A percentile compares a stretch with the other conserved stretches of the same genome.
These are phyloP conservation scores for Pipistrellus pipistrellus DNA, from an alignment of 2,797 vertebrate genomes.

Conservation along the genomic window DNA sequence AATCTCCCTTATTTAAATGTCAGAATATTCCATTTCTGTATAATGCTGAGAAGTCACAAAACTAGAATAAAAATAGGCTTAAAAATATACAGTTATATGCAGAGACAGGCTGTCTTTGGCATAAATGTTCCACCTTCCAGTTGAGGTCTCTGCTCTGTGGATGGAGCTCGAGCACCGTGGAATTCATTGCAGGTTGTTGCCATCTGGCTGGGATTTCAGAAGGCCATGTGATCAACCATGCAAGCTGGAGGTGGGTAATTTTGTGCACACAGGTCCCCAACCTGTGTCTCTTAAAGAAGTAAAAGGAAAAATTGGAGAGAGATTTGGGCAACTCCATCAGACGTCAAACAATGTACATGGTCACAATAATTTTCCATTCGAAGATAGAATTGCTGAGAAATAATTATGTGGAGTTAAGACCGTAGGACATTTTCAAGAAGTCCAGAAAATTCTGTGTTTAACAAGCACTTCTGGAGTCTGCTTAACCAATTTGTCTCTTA, in stretches of 20 bases:
- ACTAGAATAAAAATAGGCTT: constrained; percentile 79
- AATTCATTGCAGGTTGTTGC: background rate
- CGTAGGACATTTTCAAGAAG: background rate
- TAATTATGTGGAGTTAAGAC: background rate
- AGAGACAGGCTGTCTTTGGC: constrained; percentile 68
- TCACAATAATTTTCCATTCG: constrained; percentile 14
- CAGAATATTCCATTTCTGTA: constrained; percentile 78
- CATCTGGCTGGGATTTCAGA: background rate
- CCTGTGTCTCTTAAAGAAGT: background rate
- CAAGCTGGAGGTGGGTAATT: background rate
- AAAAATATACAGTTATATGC: constrained; percentile 69
- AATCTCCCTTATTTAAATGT: constrained; percentile 75
- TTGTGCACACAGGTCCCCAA: background rate
- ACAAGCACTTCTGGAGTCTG: background rate
- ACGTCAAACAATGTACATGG: background rate
- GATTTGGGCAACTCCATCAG: background rate
- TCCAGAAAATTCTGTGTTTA: background rate
- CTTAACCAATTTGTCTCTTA: background rate
- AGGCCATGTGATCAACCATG: background rate
- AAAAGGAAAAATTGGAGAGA: background rate
- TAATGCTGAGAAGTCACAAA: constrained; percentile 81
- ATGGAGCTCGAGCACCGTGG: background rate
- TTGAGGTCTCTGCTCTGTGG: constrained; percentile 35
- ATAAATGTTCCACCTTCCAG: constrained; percentile 51
- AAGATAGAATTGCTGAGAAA: background rate